Percentiles rank a stretch among this genome's conserved stretches.
Conservation (phyloP, 2,113 vertebrate genomes). For the Hemichromis elongatus region DNA sequence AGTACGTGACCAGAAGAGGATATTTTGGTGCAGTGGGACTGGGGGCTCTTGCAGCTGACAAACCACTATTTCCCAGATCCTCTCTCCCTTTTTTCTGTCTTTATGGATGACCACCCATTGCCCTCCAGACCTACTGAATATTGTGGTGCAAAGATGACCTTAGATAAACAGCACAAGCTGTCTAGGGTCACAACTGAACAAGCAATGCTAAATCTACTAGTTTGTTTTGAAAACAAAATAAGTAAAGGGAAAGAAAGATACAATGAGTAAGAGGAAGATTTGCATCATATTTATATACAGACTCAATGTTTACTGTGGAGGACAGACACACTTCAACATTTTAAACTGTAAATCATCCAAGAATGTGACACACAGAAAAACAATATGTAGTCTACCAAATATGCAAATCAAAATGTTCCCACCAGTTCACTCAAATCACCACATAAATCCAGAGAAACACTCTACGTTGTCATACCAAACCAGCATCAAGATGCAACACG, state of each 20-base stretch:
- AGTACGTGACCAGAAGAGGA: slow-evolving; percentile 40
- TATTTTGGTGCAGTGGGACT: slow-evolving; percentile 48
- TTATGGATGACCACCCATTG: slow-evolving; percentile 6
- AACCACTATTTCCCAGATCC: slow-evolving; percentile 8
- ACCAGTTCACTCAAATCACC: not conserved
- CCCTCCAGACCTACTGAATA: not conserved
- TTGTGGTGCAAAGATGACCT: not conserved
- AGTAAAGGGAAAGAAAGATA: not conserved
- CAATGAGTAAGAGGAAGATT: not conserved
- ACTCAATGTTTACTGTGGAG: not conserved
- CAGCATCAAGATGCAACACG: not conserved
- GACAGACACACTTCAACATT: not conserved
- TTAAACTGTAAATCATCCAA: not conserved
- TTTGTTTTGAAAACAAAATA: not conserved
- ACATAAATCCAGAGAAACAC: not conserved
- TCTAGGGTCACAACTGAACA: slow-evolving; percentile 1
- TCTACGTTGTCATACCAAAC: not conserved
- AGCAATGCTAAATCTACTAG: not conserved
- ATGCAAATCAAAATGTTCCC: not conserved
- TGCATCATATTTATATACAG: not conserved
- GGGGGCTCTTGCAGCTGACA: not conserved
- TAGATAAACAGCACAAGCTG: not conserved
- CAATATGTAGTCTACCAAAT: not conserved
- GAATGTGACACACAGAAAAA: not conserved
- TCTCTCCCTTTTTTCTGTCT: not conserved